Percentiles rank a stretch among this genome's conserved stretches.
phyloP scores from a whole-genome alignment of 2,888 invertebrate species.

The Andrena marginata region DNA sequence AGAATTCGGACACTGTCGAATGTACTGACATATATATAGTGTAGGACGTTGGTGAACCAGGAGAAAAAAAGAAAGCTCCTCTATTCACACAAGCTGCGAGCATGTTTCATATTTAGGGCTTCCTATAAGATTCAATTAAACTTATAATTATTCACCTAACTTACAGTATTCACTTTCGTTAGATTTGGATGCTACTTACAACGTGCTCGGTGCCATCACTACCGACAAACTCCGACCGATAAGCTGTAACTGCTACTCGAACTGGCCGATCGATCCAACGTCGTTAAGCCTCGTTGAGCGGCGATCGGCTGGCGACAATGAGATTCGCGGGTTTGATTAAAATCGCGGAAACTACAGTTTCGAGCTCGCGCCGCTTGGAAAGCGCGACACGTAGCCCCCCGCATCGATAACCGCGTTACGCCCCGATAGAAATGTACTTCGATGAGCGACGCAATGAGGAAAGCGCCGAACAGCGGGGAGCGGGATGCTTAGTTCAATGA shows the following conservation, averaged over 20 bases:
- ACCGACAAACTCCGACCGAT: constrained; percentile 42
- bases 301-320: constrained; percentile 27
- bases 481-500: background rate
- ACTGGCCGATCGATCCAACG: constrained; percentile 52
- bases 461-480: constrained; percentile 1
- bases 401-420: constrained; percentile 29
- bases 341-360: constrained; percentile 46
- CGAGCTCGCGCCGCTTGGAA: constrained; percentile 9
- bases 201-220: background rate
- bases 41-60: no score
- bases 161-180: no score
- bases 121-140: no score
- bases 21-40: no score
- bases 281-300: constrained; percentile 40
- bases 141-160: no score
- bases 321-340: constrained; percentile 58
- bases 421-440: constrained; percentile 35
- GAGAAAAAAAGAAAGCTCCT: no score
- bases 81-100: no score
- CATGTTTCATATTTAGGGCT: no score
- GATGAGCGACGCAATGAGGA: background rate
- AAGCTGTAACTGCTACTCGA: constrained; percentile 48
- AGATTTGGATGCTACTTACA: no score
- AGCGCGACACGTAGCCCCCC: constrained; percentile 19
- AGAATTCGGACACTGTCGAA: no score